Evolutionary conservation across 1,140 invertebrate genomes (phyloP), one percentile per base, ranked within the genome.

Genomic region (Micrasema minimum): DNA sequence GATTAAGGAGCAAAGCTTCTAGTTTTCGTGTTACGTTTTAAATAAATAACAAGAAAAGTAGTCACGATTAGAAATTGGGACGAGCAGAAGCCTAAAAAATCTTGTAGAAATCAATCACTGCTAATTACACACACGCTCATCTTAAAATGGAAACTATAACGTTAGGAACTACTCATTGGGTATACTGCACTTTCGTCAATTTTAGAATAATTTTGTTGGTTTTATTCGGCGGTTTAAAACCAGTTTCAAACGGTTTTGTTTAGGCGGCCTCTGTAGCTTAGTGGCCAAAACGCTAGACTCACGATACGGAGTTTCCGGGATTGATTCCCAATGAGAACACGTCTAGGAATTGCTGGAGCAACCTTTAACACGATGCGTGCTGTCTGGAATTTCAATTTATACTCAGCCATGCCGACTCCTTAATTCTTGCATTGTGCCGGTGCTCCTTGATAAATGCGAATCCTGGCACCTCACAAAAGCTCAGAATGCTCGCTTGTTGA

Each of bases 1-100:
- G 20, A 48, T 48, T 48, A 48, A 16, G 18, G 20, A 48, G 26
- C 51, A 35, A 31, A 35, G 51, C 51, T 55, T 55, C 51, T 31
- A n/a, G 51, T 9, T 55, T 55, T 35, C 23, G 12, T 31, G n/a
- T n/a, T 31, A 26, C 26, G 22, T 31, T 31, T 23, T n/a, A 55
- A 55, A 55, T 37, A 55, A 55, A 37, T 55, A n/a, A 55, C 23
- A 11, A 20, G 26, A 5, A 12, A 4, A 3, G 55, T 14, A 41
- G 37, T 59, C 55, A 59, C 55, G 55, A 59, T 41, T 38, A 11
- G 9, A 12, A 41, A 41, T 59, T 41, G 16, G 55, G 18, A 41
- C 55, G 37, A 9, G 35, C 55, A 38, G 23, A 53, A 41, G 26
- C 23, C n/a, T n/a, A 55, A 11, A 14, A 59, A 43, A 59, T 16